Base-by-base conservation (phyloP, 30 jellyfish, hydroid and myxozoan genomes). In the Aurelia coerulea region DNA sequence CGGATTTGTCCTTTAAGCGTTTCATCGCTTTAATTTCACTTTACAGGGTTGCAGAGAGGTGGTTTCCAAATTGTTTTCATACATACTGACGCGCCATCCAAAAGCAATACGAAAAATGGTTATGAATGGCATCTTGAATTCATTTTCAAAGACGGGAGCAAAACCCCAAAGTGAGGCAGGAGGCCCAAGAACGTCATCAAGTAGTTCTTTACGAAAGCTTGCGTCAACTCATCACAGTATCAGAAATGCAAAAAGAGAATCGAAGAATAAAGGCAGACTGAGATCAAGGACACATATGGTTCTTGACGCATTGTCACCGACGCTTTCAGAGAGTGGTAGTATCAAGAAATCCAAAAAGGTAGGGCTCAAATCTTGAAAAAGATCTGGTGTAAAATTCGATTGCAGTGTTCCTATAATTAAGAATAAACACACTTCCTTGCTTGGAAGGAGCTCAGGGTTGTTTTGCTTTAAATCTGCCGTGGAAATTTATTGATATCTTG, bases 121-220 rank as follows among this genome's bases (percentile, higher is more conserved):
- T 31, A 78, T 95, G 97, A 51, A 68, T 52, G 99, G 99, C 0
- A 50, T 95, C 76, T 76, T 89, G 39, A 79, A 76, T 18, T 85
- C 98, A 16, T 92, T 92, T 78, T 74, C 95, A 46, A 83, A 75
- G 56, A 12, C 91, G 29, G 54, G 71, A 9, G 60, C 37, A n/a
- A 15, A n/a, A 4, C 63, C 58, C 18, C 41, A 64, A 16, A 41
- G 29, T 29, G 12, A 16, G n/a, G 65, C 17, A 42, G 42, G 58
- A 54, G 54, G 16, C 12, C 17, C 88, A 0, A 46, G 53, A 16
- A 23, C 76, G 19, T 16, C 42, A 15, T 13, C 42, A 7, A 29
- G 50, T 4, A 50, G 63, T n/a, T 49, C 81, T 33, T 12, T 39
- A 16, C 79, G 35, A 71, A 66, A 50, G 10, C 17, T 52, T 0